Conservation (phyloP, 1,140 invertebrate genomes). For the Chironomus striatipennis region DNA sequence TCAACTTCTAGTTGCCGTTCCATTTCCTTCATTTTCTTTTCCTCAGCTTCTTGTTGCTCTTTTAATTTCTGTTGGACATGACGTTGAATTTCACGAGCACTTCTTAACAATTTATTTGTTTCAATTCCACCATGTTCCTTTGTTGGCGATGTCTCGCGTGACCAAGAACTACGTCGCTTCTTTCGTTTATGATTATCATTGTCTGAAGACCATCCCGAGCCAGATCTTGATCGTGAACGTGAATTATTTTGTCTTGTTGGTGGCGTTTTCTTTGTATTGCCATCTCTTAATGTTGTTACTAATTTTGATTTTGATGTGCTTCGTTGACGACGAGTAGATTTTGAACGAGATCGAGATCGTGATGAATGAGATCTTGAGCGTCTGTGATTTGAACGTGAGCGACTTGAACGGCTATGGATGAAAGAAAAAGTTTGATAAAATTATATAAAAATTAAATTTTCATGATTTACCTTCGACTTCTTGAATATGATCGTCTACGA, state of each 20-base stretch:
- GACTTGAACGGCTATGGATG: conserved; percentile 20
- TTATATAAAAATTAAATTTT: conserved; percentile 32
- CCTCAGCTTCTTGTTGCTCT: conserved; percentile 35
- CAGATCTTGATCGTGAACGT: conserved; percentile 28
- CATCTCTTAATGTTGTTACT: conserved; percentile 34
- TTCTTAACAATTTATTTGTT: conserved; percentile 34
- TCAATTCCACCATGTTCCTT: conserved; percentile 29
- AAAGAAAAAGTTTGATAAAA: not conserved
- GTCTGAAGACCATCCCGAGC: conserved; percentile 27
- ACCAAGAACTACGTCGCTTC: conserved; percentile 27
- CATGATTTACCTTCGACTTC: conserved; percentile 34
- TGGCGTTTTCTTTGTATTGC: conserved; percentile 28
- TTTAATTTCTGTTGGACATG: conserved; percentile 36
- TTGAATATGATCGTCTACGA: not conserved
- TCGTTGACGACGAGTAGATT: conserved; percentile 36
- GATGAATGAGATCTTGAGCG: conserved; percentile 29
- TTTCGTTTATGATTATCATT: conserved; percentile 23
- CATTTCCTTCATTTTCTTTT: conserved; percentile 27
- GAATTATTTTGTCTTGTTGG: conserved; percentile 26
- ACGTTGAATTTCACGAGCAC: conserved; percentile 36
- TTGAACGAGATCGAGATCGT: conserved; percentile 32
- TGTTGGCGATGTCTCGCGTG: conserved; percentile 27
- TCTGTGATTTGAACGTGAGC: conserved; percentile 29
- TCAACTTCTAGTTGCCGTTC: conserved; percentile 26
- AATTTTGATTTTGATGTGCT: conserved; percentile 42